Evolutionary conservation across 2,888 invertebrate species (phyloP).

Genomic region (Cataglyphis rosenhaueri): DNA sequence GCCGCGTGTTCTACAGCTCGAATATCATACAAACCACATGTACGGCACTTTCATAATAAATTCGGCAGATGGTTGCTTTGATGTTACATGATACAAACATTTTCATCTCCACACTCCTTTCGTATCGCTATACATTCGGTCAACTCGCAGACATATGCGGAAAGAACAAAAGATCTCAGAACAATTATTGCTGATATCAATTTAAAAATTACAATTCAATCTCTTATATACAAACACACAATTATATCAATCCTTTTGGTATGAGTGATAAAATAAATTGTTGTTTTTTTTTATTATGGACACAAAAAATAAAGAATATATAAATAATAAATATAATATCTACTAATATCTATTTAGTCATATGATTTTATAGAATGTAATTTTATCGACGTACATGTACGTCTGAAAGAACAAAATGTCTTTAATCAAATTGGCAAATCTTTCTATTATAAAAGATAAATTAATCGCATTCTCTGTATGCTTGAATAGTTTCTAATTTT

Average conservation of each 20-base stretch:
- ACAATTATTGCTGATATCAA: constrained; percentile 24
- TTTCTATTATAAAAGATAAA: not conserved
- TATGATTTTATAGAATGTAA: not conserved
- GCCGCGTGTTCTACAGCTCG: constrained; percentile 43
- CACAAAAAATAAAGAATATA: not conserved
- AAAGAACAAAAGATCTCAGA: constrained; percentile 21
- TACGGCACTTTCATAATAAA: constrained; percentile 44
- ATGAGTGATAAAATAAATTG: not conserved
- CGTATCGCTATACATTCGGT: constrained; percentile 6
- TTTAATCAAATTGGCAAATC: not conserved
- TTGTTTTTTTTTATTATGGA: not conserved
- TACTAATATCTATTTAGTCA: too few species aligned
- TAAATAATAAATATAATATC: not conserved
- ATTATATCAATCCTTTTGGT: not conserved
- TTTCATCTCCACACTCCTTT: constrained; percentile 25
- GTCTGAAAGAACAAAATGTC: not conserved
- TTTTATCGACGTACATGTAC: not conserved
- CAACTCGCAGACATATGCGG: constrained; percentile 22
- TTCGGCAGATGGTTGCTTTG: constrained; percentile 51
- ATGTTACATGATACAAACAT: constrained; percentile 38
- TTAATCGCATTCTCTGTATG: not conserved
- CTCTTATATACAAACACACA: not conserved
- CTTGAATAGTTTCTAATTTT: not conserved
- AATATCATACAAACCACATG: constrained; percentile 56
- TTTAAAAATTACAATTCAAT: constrained; percentile 25